These are phyloP conservation scores for Nephrotoma flavescens DNA, from an alignment of 2,888 invertebrate species.

Conservation along the genomic window DNA sequence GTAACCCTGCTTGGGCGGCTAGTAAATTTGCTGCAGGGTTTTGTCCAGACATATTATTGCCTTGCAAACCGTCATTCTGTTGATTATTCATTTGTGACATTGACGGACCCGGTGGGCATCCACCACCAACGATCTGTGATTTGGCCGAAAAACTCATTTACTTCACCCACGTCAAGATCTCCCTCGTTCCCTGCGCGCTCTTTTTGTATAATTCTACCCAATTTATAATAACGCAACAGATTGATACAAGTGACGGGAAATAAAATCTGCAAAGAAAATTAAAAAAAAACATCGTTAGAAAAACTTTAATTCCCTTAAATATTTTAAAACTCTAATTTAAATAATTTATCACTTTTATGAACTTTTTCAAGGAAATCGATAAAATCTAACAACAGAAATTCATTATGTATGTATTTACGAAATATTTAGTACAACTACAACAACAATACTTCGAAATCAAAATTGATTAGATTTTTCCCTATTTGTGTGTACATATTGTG, in stretches of 20 bases:
- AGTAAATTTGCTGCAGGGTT: background rate
- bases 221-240: background rate
- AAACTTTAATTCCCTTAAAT: background rate
- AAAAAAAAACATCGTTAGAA: background rate
- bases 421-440: background rate
- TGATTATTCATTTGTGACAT: conserved; percentile 1
- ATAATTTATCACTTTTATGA: background rate
- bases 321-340: background rate
- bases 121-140: background rate
- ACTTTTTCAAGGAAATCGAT: background rate
- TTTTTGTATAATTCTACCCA: background rate
- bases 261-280: background rate
- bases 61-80: background rate
- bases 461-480: background rate
- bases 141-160: conserved; percentile 2
- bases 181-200: background rate
- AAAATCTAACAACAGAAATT: background rate
- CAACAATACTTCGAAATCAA: background rate
- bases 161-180: background rate
- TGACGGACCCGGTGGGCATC: background rate
- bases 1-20: background rate
- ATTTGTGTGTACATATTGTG: background rate
- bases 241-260: background rate
- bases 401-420: background rate
- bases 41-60: background rate